Evolutionary conservation across 1,140 invertebrate species (phyloP).

Genomic region (Drosophila saltans): DNA sequence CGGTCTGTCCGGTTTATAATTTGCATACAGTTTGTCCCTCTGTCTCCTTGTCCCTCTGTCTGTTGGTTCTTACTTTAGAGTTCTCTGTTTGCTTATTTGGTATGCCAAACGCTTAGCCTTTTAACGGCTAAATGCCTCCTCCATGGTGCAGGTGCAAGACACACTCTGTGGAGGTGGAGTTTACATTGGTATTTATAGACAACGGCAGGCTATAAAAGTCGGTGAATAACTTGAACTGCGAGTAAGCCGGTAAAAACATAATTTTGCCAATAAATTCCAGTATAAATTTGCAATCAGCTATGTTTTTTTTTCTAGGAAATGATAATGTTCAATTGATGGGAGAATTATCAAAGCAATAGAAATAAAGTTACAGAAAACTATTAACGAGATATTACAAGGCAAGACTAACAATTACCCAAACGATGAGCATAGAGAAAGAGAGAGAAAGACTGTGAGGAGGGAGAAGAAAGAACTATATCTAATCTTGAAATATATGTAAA

Average conservation of each 20-base stretch:
- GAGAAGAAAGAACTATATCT: too few relatives aligned
- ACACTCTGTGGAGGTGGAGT: conserved; percentile 13
- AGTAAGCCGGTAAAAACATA: conserved; percentile 25
- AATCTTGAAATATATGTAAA: too few relatives aligned
- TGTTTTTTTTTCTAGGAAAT: conserved; percentile 5
- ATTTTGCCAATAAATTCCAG: conserved; percentile 1
- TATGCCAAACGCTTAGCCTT: conserved; percentile 74
- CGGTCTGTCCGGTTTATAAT: background rate
- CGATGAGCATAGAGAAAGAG: too few relatives aligned
- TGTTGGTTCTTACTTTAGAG: conserved; percentile 1
- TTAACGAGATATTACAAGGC: too few relatives aligned
- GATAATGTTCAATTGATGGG: background rate
- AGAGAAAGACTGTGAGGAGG: too few relatives aligned
- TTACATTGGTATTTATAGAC: conserved; percentile 53
- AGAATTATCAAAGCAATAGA: background rate
- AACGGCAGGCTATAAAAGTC: conserved; percentile 45
- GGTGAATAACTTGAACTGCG: background rate
- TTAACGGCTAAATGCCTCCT: conserved; percentile 60
- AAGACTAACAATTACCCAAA: too few relatives aligned
- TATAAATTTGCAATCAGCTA: background rate
- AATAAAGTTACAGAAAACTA: background rate
- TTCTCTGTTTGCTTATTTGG: conserved; percentile 53
- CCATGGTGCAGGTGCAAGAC: background rate
- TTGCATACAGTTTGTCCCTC: conserved; percentile 8
- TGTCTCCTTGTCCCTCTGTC: too few relatives aligned